Evolutionary conservation across 2,113 vertebrate species (phyloP).

Genomic region (Melanerpes formicivorus): DNA sequence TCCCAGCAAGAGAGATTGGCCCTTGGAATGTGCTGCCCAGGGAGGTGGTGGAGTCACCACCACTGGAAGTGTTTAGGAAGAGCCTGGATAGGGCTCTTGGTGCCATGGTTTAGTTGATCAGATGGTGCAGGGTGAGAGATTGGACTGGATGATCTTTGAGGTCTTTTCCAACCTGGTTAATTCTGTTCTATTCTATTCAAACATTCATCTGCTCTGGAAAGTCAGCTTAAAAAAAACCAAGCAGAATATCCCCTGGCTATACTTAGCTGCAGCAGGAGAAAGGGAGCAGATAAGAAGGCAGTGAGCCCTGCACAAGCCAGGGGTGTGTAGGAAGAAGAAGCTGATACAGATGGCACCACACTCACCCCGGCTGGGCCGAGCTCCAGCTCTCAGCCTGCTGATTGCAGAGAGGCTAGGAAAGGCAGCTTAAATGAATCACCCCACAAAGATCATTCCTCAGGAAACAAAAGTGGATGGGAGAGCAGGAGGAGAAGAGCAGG

Average conservation of each 20-base stretch:
- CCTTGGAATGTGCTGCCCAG: too few species aligned
- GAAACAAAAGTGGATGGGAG: neutral
- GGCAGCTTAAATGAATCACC: conserved; percentile 42
- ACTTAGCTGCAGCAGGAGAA: neutral
- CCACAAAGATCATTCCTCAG: conserved; percentile 8
- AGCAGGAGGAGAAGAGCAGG: neutral
- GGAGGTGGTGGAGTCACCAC: too few species aligned
- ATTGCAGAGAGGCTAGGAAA: neutral
- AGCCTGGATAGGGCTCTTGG: too few species aligned
- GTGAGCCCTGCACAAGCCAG: neutral
- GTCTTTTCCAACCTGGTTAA: too few species aligned
- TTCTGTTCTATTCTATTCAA: neutral
- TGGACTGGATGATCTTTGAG: too few species aligned
- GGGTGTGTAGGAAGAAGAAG: neutral
- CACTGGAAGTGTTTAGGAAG: too few species aligned
- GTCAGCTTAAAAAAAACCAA: neutral
- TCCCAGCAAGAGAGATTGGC: too few species aligned
- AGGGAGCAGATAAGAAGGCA: neutral
- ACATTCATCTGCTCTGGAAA: neutral
- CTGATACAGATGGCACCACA: neutral
- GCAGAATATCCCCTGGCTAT: accelerated
- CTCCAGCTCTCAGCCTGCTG: conserved; percentile 39
- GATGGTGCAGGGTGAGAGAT: too few species aligned
- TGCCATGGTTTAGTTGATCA: too few species aligned
- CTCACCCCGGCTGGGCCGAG: conserved; percentile 4